phyloP scores from a whole-genome alignment of 1,140 invertebrate species.

The Phthorimaea operculella region DNA sequence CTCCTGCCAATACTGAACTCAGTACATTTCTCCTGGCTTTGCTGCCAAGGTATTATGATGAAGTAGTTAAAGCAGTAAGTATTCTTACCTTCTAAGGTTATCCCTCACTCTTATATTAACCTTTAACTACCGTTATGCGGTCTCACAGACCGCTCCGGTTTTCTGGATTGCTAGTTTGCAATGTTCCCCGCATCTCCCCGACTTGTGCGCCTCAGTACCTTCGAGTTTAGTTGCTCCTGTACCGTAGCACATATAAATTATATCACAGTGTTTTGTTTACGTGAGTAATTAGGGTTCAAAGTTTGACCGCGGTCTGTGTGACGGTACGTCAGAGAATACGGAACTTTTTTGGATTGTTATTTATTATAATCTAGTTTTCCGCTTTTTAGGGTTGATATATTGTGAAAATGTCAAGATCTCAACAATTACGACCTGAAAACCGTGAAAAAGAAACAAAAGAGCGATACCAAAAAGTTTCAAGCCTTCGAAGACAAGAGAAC shows the following conservation, averaged over 20 bases:
- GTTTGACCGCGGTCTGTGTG: not conserved
- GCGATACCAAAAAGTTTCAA: conserved; percentile 31
- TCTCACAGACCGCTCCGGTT: not conserved
- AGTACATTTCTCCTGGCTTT: conserved; percentile 62
- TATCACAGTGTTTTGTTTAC: not conserved
- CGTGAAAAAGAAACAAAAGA: conserved; percentile 33
- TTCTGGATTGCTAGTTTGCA: not conserved
- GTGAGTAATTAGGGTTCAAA: not conserved
- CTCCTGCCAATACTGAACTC: conserved; percentile 77
- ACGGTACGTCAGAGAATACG: not conserved
- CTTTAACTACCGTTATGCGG: not conserved
- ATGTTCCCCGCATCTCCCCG: not conserved
- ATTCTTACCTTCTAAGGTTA: too few species aligned
- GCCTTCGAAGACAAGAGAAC: conserved; percentile 18
- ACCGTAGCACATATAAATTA: not conserved
- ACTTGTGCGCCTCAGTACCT: not conserved
- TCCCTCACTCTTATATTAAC: conserved; percentile 82
- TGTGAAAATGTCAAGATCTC: not conserved
- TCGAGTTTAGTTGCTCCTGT: not conserved
- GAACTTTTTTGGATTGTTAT: not conserved
- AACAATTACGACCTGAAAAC: conserved; percentile 6
- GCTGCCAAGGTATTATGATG: too few species aligned
- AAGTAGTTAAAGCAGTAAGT: conserved; percentile 75
- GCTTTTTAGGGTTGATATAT: not conserved
- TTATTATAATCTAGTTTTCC: not conserved